phyloP scores from a whole-genome alignment of 2,888 invertebrate genomes.

The Stenoptilia bipunctidactyla region DNA sequence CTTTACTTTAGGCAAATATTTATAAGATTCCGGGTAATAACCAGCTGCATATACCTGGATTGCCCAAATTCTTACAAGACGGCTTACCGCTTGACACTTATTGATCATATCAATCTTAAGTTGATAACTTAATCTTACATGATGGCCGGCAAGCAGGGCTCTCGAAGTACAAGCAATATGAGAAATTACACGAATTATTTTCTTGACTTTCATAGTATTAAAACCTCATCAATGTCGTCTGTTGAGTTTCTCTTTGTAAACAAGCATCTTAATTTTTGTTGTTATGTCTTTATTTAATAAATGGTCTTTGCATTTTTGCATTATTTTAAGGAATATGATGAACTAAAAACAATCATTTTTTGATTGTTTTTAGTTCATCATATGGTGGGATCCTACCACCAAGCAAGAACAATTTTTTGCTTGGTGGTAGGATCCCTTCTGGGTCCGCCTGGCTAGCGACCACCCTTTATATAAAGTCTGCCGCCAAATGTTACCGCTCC shows the following conservation, averaged over 20 bases:
- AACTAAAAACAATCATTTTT: too few species aligned
- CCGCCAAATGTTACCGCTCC: too few species aligned
- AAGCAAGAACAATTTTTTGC: too few species aligned
- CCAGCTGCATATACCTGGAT: conserved; percentile 20
- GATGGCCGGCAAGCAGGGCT: conserved; percentile 20
- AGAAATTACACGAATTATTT: background rate
- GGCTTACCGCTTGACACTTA: conserved; percentile 28
- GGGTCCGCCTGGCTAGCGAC: too few species aligned
- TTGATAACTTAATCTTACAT: conserved; percentile 44
- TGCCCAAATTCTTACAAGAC: conserved; percentile 20
- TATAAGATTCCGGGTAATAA: conserved; percentile 29
- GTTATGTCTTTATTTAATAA: too few species aligned
- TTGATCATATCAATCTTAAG: conserved; percentile 37
- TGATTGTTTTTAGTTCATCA: too few species aligned
- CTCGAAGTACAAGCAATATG: background rate
- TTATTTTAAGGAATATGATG: too few species aligned
- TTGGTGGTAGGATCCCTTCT: too few species aligned
- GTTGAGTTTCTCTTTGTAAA: background rate
- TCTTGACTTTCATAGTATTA: background rate
- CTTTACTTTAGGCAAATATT: conserved; percentile 24
- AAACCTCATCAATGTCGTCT: background rate
- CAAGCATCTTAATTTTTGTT: too few species aligned
- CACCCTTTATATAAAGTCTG: too few species aligned
- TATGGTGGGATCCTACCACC: too few species aligned
- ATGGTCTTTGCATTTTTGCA: too few species aligned